Evolutionary conservation across 2,888 invertebrate genomes (phyloP), one percentile per base, ranked within the genome.

Genomic region (Erebia aethiops): DNA sequence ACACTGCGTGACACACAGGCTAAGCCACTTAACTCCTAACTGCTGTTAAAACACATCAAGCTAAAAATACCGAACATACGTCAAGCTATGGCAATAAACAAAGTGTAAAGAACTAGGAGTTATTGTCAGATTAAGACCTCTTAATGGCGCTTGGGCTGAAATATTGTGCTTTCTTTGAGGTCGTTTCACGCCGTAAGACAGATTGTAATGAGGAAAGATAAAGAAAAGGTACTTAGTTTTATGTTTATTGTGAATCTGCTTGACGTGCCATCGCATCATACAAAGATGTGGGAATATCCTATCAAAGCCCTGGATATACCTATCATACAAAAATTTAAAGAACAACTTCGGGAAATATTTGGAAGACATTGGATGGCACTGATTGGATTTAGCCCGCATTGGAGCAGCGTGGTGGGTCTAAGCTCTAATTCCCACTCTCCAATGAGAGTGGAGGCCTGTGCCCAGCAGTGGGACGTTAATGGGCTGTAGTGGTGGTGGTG

Each of bases 21-120:
- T 71, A 79, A 81, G 79, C 77, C 75, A 67, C 76, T 74, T 79
- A 78, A 80, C 76, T 74, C 78, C 71, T 77, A 78, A 84, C 84
- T 84, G 83, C 83, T 87, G 87, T 84, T 79, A 85, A 88, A 88
- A 88, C 87, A 88, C 85, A 88, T 88, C 84, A 88, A 87, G 80
- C 78, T 77, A 77, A 84, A 88, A 88, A 88, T 88, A 87, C 83
- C 81, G 79, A 83, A 80, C 79, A 78, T 84, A 83, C 81, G 84
- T 85, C 85, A 84, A 83, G 78, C 80, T 80, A 85, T 82, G 76
- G 82, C 76, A 79, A 87, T 90, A 89, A 90, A 89, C 86, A 86
- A 85, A 79, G 79, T 78, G 81, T 83, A 84, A 85, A 85, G 81
- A 85, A 83, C 79, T 85, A 81, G 82, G 79, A 84, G 86, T 89